A percentile compares a stretch with the other conserved stretches of the same genome.
Conservation (phyloP, 2,113 vertebrate genomes). For the Ammodytes dubius region DNA sequence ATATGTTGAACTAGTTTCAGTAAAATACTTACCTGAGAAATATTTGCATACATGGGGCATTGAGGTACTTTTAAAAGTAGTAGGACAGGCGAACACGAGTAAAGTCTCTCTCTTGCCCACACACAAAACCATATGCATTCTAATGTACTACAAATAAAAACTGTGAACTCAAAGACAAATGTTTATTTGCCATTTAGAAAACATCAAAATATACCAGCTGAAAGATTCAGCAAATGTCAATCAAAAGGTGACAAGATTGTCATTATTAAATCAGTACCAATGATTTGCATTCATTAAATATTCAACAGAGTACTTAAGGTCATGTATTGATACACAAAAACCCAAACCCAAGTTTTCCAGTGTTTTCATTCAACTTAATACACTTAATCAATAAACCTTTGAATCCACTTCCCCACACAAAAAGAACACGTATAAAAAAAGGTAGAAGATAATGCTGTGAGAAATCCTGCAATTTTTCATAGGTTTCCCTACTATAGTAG, state of each 20-base stretch:
- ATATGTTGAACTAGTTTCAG: too few species aligned
- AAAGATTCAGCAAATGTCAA: slow-evolving; percentile 23
- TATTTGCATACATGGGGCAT: too few species aligned
- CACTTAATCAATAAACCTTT: neutral
- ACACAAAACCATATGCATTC: too few species aligned
- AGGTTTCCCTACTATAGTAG: neutral
- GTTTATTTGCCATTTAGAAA: slow-evolving; percentile 60
- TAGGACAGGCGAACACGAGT: neutral
- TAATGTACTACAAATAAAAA: too few species aligned
- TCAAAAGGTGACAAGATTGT: slow-evolving; percentile 5
- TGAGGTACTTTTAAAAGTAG: neutral
- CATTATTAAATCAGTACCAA: slow-evolving; percentile 6
- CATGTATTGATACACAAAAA: slow-evolving; percentile 5
- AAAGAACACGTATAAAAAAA: neutral
- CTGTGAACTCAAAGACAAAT: neutral
- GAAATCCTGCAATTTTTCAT: slow-evolving; percentile 37
- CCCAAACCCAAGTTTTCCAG: slow-evolving; percentile 14
- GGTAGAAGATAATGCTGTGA: slow-evolving; percentile 10
- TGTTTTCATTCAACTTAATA: slow-evolving; percentile 29
- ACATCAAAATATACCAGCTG: slow-evolving; percentile 18
- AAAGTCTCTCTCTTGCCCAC: neutral
- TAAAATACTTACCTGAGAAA: slow-evolving; percentile 2
- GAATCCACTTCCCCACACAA: neutral
- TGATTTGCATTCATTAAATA: slow-evolving; percentile 31
- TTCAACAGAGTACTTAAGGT: slow-evolving; percentile 22